Percentiles rank a stretch among this genome's conserved stretches.
Evolutionary conservation across 2,113 vertebrate genomes (phyloP).

Genomic region (Ochotona curzoniae): DNA sequence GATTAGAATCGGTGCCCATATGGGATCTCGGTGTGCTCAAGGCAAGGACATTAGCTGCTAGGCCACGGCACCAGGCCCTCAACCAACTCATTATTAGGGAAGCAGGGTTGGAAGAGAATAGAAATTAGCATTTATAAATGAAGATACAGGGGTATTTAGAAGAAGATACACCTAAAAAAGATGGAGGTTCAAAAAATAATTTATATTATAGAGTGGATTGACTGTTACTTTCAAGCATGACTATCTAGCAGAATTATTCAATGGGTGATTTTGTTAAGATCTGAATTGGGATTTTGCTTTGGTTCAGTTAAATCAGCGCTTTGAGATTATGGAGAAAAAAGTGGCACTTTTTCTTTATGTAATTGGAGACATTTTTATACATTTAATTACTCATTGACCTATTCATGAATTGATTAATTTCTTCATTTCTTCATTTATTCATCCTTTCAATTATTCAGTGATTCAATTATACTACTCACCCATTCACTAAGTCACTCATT

Average conservation of each 20-base stretch:
- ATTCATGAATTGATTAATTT: constrained; percentile 7
- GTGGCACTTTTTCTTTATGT: background rate
- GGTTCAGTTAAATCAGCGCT: background rate
- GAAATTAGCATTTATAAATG: background rate
- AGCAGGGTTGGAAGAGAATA: background rate
- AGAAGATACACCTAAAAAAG: background rate
- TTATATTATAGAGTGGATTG: background rate
- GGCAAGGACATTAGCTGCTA: too few species aligned
- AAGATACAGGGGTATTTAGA: background rate
- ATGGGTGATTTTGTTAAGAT: background rate
- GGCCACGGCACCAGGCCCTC: background rate
- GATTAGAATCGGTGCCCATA: too few species aligned
- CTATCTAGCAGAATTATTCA: background rate
- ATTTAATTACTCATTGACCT: background rate
- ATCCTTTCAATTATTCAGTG: background rate
- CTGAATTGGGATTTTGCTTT: background rate
- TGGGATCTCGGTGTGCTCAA: too few species aligned
- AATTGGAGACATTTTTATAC: background rate
- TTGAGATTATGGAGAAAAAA: background rate
- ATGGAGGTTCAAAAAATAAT: background rate
- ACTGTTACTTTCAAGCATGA: background rate
- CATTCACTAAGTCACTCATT: background rate
- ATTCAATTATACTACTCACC: background rate
- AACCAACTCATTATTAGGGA: background rate
- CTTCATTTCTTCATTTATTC: background rate